Conservation (phyloP, 2,888 invertebrate species). For the Eubasilissa splendida region DNA sequence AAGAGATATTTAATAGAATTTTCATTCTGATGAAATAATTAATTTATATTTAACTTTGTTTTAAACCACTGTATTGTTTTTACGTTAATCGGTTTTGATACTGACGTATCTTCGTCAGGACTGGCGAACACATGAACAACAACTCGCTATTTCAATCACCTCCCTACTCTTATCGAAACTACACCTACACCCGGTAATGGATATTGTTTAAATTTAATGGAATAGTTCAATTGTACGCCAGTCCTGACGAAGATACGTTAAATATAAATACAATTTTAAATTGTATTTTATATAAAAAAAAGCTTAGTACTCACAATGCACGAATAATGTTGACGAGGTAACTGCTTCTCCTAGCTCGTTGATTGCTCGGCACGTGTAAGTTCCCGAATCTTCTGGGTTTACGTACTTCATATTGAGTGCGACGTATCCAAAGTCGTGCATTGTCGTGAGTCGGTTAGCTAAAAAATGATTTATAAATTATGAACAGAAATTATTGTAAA, state of each 20-base stretch:
- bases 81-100: too few relatives aligned
- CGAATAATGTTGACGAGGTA: constrained; percentile 92
- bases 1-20: not conserved
- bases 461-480: constrained; percentile 56
- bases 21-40: not conserved
- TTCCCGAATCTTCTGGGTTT: constrained; percentile 96
- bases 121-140: too few relatives aligned
- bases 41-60: not conserved
- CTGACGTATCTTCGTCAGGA: too few relatives aligned
- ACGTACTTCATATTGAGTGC: constrained; percentile 95
- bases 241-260: too few relatives aligned
- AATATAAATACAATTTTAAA: too few relatives aligned
- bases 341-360: constrained; percentile 96
- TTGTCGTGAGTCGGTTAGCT: constrained; percentile 93
- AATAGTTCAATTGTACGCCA: too few relatives aligned
- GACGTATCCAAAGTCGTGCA: constrained; percentile 99
- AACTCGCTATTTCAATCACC: too few relatives aligned
- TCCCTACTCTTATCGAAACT: too few relatives aligned
- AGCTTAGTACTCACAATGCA: constrained; percentile 79
- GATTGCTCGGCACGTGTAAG: constrained; percentile 93
- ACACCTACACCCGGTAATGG: too few relatives aligned
- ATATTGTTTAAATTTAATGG: too few relatives aligned
- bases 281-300: not conserved
- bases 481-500: not conserved
- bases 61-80: too few relatives aligned